Percentiles rank a stretch among this genome's conserved stretches.
Evolutionary conservation across 2,797 vertebrate genomes (phyloP).

Genomic region (Taenioides sp.): DNA sequence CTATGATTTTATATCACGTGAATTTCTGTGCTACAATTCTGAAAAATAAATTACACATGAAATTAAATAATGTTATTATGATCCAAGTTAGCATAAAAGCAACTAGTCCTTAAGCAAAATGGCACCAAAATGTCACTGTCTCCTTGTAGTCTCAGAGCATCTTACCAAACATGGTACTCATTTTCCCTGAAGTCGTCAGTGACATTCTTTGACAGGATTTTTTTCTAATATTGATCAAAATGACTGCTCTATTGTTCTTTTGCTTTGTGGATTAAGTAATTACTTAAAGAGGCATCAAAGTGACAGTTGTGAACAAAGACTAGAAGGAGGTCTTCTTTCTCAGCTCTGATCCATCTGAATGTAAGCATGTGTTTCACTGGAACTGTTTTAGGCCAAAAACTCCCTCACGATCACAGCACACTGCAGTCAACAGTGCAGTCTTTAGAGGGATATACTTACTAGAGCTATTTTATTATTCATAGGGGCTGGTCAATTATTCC

Average conservation of each 20-base stretch:
- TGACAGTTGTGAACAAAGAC: constrained; percentile 4
- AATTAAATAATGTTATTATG: neutral
- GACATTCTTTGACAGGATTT: constrained; percentile 15
- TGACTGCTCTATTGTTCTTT: constrained; percentile 23
- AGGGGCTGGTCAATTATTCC: no score
- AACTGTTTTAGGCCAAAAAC: constrained; percentile 7
- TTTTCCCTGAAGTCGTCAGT: neutral
- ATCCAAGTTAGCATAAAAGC: neutral
- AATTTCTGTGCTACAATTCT: neutral
- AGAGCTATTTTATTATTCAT: no score
- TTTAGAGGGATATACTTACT: neutral
- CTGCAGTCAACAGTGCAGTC: neutral
- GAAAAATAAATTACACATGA: neutral
- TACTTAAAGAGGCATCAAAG: neutral
- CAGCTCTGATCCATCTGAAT: constrained; percentile 2
- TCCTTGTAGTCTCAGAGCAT: neutral
- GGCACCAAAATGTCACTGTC: neutral
- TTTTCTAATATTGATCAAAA: constrained; percentile 3
- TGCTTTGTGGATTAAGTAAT: constrained; percentile 10
- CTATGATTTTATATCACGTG: neutral
- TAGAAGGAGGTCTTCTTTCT: constrained; percentile 4
- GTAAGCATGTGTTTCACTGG: constrained; percentile 3
- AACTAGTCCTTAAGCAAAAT: neutral
- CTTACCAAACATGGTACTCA: neutral
- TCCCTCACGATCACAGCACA: neutral